These are phyloP conservation scores for Pipa parva DNA, from an alignment of 2,113 vertebrate genomes.

Conservation along the genomic window DNA sequence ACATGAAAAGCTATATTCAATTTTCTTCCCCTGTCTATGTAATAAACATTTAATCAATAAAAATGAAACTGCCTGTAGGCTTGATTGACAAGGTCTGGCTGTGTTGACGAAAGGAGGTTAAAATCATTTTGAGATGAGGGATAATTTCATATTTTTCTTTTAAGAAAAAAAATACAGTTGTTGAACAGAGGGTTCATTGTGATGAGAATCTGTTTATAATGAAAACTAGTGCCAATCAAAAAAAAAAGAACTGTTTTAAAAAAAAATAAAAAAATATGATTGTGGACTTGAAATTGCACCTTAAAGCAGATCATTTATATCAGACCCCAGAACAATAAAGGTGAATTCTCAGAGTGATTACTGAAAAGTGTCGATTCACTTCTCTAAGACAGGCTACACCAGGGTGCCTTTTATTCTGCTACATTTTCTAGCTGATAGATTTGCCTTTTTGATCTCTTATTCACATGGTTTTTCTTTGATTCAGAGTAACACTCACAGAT, in stretches of 20 bases:
- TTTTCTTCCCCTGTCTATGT: too few relatives aligned
- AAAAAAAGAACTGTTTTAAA: neutral
- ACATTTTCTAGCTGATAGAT: neutral
- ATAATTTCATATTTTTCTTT: neutral
- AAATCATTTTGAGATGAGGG: too few relatives aligned
- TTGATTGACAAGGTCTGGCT: neutral
- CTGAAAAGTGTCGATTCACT: neutral
- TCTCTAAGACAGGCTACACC: neutral
- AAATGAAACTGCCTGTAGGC: neutral
- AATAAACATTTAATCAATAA: neutral
- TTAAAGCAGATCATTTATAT: neutral
- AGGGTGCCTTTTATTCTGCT: neutral
- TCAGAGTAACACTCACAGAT: neutral
- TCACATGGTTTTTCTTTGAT: neutral
- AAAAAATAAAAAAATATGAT: neutral
- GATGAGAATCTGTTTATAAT: neutral
- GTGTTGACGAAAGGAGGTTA: too few relatives aligned
- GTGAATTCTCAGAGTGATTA: neutral
- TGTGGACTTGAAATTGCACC: neutral
- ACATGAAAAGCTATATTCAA: too few relatives aligned
- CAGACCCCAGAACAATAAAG: neutral
- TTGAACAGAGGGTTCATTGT: neutral
- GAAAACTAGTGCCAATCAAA: neutral
- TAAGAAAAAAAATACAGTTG: neutral
- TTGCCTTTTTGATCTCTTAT: neutral